Evolutionary conservation across 1,140 invertebrate species (phyloP).

Genomic region (Hestina assimilis): DNA sequence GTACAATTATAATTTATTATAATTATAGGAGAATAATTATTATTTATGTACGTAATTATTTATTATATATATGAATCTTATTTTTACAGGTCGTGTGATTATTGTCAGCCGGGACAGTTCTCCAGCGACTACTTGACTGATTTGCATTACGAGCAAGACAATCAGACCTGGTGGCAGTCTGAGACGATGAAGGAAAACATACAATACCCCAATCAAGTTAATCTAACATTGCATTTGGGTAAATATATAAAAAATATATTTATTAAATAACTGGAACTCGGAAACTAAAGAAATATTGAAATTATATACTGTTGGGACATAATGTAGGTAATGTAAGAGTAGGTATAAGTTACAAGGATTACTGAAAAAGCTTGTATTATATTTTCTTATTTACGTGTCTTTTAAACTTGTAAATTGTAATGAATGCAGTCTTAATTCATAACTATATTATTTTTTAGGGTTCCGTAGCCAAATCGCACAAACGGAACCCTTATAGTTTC

Average conservation of each 20-base stretch:
- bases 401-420: too few species aligned
- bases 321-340: too few species aligned
- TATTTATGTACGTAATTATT: neutral
- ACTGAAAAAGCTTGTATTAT: too few species aligned
- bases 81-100: constrained; percentile 79
- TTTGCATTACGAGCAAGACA: constrained; percentile 90
- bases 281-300: too few species aligned
- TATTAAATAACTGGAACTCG: neutral
- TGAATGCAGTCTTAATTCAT: too few species aligned
- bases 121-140: constrained; percentile 93
- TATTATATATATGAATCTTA: neutral
- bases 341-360: too few species aligned
- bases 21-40: neutral
- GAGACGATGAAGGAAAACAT: constrained; percentile 97
- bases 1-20: too few species aligned
- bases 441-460: too few species aligned
- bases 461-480: too few species aligned
- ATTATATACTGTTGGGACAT: too few species aligned
- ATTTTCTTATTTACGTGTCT: too few species aligned
- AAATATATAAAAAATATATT: constrained; percentile 41
- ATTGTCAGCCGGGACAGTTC: constrained; percentile 83
- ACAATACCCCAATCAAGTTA: constrained; percentile 93
- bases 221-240: constrained; percentile 94
- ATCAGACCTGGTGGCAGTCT: constrained; percentile 99
- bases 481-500: too few species aligned